Percentiles rank a stretch among this genome's conserved stretches.
Conservation (phyloP, 2,797 vertebrate genomes). For the Luscinia luscinia region DNA sequence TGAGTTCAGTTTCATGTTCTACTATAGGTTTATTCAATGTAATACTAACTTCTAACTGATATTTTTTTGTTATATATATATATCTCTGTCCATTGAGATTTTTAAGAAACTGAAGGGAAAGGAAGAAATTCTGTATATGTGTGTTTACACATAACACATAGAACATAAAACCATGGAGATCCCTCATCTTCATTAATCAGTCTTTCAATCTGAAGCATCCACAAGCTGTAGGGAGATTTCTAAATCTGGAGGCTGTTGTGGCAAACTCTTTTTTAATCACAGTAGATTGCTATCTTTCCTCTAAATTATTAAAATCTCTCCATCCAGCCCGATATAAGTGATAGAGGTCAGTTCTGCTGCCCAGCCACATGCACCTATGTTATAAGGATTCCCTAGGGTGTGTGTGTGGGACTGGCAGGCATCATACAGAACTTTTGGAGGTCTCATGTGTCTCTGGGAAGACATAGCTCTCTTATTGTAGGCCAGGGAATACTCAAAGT, state of each 20-base stretch:
- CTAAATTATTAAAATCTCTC: neutral
- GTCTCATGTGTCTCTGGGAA: neutral
- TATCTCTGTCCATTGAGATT: neutral
- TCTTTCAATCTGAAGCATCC: neutral
- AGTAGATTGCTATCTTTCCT: neutral
- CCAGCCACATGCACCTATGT: neutral
- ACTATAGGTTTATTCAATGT: neutral
- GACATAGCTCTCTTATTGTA: neutral
- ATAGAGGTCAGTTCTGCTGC: neutral
- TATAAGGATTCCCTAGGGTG: neutral
- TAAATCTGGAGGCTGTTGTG: neutral
- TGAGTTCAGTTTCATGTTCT: neutral
- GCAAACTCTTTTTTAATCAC: neutral
- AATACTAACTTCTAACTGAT: neutral
- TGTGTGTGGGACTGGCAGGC: neutral
- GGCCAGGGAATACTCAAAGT: neutral
- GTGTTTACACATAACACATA: neutral
- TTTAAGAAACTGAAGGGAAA: neutral
- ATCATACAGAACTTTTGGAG: neutral
- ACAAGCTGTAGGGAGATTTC: neutral
- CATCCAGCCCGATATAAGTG: neutral
- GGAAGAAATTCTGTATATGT: neutral
- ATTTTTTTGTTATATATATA: neutral
- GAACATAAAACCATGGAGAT: neutral
- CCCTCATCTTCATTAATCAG: neutral